Conservation (phyloP, 2,888 invertebrate species). For the Lasioglossum malachurum region DNA sequence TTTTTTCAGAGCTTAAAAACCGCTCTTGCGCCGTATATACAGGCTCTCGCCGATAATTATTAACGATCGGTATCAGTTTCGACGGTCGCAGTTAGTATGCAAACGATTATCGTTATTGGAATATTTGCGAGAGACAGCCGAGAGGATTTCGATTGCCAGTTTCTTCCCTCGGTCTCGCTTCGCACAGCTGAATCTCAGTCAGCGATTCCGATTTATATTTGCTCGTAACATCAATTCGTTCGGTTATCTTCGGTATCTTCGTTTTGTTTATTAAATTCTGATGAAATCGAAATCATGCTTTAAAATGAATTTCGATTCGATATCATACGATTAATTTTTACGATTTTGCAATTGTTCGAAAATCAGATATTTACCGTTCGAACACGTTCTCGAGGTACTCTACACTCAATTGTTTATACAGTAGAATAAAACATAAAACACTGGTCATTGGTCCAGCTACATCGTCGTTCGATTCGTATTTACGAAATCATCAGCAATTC, state of each 20-base stretch:
- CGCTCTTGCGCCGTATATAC: neutral
- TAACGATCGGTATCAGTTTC: neutral
- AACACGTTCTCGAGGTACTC: too few relatives aligned
- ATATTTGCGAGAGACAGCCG: neutral
- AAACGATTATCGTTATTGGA: slow-evolving; percentile 7
- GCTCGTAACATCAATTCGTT: neutral
- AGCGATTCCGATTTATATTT: neutral
- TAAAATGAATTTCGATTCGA: too few relatives aligned
- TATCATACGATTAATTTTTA: too few relatives aligned
- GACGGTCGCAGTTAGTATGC: neutral
- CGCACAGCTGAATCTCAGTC: neutral
- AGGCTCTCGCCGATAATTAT: neutral
- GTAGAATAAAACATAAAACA: too few relatives aligned
- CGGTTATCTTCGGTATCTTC: neutral
- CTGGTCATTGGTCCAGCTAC: too few relatives aligned
- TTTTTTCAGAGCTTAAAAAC: neutral
- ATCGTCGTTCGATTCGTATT: too few relatives aligned
- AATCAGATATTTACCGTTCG: too few relatives aligned
- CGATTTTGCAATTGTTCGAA: too few relatives aligned
- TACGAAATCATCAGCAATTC: too few relatives aligned
- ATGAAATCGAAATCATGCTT: neutral
- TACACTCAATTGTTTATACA: too few relatives aligned
- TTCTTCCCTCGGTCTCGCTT: neutral
- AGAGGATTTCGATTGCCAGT: neutral
- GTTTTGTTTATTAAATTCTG: too few relatives aligned